Conservation (phyloP, 2,888 invertebrate genomes). For the Sceliomorpha sp. region DNA sequence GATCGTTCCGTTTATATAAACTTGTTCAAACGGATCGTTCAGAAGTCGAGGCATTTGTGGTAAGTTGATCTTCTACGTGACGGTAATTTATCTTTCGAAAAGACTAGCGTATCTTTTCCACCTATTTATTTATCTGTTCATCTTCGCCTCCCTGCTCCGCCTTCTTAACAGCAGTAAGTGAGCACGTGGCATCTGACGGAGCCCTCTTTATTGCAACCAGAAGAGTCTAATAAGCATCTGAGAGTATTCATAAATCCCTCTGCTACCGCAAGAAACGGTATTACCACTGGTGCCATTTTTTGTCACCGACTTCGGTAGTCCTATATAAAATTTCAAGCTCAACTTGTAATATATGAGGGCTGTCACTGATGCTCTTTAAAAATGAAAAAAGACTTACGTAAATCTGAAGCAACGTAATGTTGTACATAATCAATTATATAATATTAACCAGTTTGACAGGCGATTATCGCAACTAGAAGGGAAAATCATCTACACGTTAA, state of each 20-base stretch:
- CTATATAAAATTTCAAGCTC: slow-evolving; percentile 5
- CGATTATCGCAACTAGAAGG: too few species aligned
- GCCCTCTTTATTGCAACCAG: slow-evolving; percentile 42
- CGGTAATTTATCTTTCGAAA: neutral
- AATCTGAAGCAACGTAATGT: neutral
- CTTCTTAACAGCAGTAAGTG: slow-evolving; percentile 16
- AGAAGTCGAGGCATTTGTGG: neutral
- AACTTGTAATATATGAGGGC: slow-evolving; percentile 1
- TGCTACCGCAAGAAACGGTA: slow-evolving; percentile 37
- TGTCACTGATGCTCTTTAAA: slow-evolving; percentile 3
- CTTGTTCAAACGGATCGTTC: too few species aligned
- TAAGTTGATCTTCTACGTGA: neutral
- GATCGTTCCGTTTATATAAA: too few species aligned
- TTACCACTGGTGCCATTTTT: slow-evolving; percentile 14
- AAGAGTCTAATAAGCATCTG: slow-evolving; percentile 57
- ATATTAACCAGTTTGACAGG: neutral
- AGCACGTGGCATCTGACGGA: slow-evolving; percentile 34
- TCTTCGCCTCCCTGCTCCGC: slow-evolving; percentile 15
- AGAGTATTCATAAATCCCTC: slow-evolving; percentile 51
- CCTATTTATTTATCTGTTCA: slow-evolving; percentile 34
- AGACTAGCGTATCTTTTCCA: slow-evolving; percentile 12
- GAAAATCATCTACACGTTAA: too few species aligned
- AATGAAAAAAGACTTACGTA: too few species aligned
- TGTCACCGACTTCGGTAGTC: slow-evolving; percentile 5
- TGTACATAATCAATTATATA: slow-evolving; percentile 2